Base-by-base conservation (phyloP, 1,140 invertebrate genomes). In the Zaprionus davidi region DNA sequence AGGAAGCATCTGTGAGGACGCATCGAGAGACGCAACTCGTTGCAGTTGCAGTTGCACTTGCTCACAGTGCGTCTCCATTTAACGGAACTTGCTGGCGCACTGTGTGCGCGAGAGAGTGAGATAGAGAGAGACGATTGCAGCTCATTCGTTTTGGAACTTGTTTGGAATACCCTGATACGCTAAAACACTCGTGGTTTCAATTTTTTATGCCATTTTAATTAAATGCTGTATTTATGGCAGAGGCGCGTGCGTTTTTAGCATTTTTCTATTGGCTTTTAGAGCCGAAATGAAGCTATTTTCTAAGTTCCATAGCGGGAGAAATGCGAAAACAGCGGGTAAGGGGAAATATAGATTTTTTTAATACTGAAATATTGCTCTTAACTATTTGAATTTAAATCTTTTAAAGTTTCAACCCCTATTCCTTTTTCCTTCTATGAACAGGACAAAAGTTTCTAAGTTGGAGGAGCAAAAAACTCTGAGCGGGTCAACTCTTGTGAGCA, bases 1-100 rank as follows among this genome's bases (percentile, higher is more conserved):
- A 88, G 85, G 84, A 88, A 88, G 85, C 85, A 90, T 88, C 84
- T 90, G 70, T 56, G 62, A 82, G 65, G 76, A 78, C 72, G 72
- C 76, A 75, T 63, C 49, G 36, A 68, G 53, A 55, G 15, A n/a
- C 41, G n/a, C 41, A 44, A 87, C 83, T 78, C 44, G 83, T 82
- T 71, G 71, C 55, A 15, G 13, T 34, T 51, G 66, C 44, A 67
- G 57, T 66, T 67, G 71, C 53, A 38, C 20, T 41, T 71, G 36
- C 53, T 41, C 5, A 68, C 81, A 58, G 41, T 72, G 77, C 79
- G 73, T 78, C 78, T 72, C 65, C 81, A 84, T 90, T 87, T 90
- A 87, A 87, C 85, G 84, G 85, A 81, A 84, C 65, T 84, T 78
- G 46, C 26, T 65, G 64, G 51, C 36, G 22, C 62, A 60, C 60